Conservation (phyloP, 2,113 vertebrate genomes). For the Platichthys stellatus region DNA sequence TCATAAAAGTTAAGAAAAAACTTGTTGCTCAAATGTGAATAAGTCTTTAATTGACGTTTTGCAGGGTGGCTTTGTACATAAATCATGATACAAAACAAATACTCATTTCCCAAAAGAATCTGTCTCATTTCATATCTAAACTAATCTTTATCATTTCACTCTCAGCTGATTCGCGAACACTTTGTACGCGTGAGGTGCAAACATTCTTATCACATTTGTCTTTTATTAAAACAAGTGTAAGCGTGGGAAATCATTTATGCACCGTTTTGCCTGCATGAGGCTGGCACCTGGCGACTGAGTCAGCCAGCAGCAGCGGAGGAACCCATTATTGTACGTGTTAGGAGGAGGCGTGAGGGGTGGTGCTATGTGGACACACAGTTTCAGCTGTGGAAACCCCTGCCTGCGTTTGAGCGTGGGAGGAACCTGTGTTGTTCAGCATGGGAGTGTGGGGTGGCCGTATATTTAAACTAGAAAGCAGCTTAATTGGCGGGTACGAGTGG, state of each 20-base stretch:
- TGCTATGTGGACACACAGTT: background rate
- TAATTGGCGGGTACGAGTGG: constrained; percentile 63
- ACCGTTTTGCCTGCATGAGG: background rate
- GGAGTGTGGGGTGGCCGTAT: constrained; percentile 46
- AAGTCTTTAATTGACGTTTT: too few species aligned
- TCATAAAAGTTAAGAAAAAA: too few species aligned
- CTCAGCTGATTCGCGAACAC: too few species aligned
- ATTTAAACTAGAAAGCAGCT: constrained; percentile 47
- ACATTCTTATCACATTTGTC: too few species aligned
- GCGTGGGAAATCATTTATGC: background rate
- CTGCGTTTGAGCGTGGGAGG: constrained; percentile 29
- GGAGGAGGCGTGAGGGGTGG: constrained; percentile 4
- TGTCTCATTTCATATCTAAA: too few species aligned
- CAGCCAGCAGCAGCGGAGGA: constrained; percentile 18
- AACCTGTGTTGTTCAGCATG: constrained; percentile 22
- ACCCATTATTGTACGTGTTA: constrained; percentile 27
- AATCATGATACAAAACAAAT: too few species aligned
- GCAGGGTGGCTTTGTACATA: too few species aligned
- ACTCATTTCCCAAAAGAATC: too few species aligned
- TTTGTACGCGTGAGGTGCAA: too few species aligned
- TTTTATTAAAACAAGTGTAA: background rate
- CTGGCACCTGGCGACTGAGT: background rate
- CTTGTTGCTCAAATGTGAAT: too few species aligned
- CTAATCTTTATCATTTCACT: too few species aligned
- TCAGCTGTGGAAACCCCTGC: constrained; percentile 37